These are phyloP conservation scores for Gasterosteus aculeatus DNA, from an alignment of 2,113 vertebrate genomes.

Conservation along the genomic window DNA sequence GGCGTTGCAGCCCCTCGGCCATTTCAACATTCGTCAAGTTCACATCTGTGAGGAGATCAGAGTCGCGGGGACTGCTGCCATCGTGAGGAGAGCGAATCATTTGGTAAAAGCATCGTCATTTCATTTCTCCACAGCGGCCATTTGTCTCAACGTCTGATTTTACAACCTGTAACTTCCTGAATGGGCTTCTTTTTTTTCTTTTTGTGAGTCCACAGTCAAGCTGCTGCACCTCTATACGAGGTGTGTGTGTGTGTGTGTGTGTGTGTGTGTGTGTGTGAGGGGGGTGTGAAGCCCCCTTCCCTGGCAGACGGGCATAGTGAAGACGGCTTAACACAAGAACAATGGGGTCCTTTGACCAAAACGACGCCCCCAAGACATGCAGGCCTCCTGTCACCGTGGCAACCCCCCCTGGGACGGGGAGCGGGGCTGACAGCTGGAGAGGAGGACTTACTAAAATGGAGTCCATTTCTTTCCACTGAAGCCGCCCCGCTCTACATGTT, in stretches of 20 bases:
- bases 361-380: slow-evolving; percentile 85
- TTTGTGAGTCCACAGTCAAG: slow-evolving; percentile 23
- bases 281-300: slow-evolving; percentile 69
- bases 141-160: slow-evolving; percentile 8
- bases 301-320: slow-evolving; percentile 78
- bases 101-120: neutral
- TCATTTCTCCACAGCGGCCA: neutral
- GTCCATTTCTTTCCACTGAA: slow-evolving; percentile 78
- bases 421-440: slow-evolving; percentile 83
- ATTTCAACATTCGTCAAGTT: neutral
- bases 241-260: slow-evolving; percentile 19
- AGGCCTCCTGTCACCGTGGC: slow-evolving; percentile 86
- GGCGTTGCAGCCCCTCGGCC: slow-evolving; percentile 11
- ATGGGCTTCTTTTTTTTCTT: slow-evolving; percentile 2
- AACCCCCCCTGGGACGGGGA: slow-evolving; percentile 82
- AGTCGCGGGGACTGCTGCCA: neutral
- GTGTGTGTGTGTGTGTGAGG: slow-evolving; percentile 14
- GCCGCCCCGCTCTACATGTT: slow-evolving; percentile 58
- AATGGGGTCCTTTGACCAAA: slow-evolving; percentile 85
- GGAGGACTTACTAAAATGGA: slow-evolving; percentile 77
- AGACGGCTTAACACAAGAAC: slow-evolving; percentile 85
- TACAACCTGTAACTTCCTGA: slow-evolving; percentile 31
- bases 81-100: neutral
- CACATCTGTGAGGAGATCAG: neutral
- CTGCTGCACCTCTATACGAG: slow-evolving; percentile 10